Percentiles rank a stretch among this genome's conserved stretches.
Evolutionary conservation across 2,113 vertebrate genomes (phyloP).

Genomic region (Syngnathoides biaculeatus): DNA sequence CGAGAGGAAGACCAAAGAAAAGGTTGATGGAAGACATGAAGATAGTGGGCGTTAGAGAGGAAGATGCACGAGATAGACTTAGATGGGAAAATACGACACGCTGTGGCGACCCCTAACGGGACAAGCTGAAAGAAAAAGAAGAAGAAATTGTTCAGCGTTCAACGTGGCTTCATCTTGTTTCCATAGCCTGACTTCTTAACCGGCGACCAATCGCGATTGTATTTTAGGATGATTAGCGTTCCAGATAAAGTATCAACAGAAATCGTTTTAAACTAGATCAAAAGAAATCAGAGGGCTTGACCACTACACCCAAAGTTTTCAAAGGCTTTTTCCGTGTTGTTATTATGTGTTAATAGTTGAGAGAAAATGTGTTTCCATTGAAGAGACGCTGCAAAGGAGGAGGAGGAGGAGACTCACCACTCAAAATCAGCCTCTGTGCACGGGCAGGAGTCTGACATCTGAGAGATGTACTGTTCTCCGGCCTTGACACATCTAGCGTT

Average conservation of each 20-base stretch:
- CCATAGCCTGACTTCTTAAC: not conserved
- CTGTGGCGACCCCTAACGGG: no score
- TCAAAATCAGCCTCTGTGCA: conserved; percentile 93
- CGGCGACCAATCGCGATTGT: not conserved
- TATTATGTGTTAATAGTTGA: conserved; percentile 1
- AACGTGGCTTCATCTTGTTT: not conserved
- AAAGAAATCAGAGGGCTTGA: not conserved
- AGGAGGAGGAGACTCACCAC: conserved; percentile 78
- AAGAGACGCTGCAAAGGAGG: conserved; percentile 24
- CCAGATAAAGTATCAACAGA: not conserved
- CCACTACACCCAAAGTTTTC: not conserved
- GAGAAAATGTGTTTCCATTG: conserved; percentile 44
- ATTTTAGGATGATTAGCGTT: not conserved
- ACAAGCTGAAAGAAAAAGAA: no score
- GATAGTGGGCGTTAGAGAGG: no score
- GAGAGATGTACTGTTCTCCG: conserved; percentile 80
- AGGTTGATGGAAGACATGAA: no score
- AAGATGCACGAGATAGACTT: no score
- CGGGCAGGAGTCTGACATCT: conserved; percentile 85
- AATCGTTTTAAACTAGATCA: not conserved
- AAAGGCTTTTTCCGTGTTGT: not conserved
- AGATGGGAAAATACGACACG: no score
- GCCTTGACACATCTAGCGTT: conserved; percentile 88
- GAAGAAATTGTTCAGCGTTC: no score
- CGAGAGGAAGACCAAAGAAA: no score